Conservation (phyloP, 2,113 vertebrate species). For the Saccopteryx bilineata region DNA sequence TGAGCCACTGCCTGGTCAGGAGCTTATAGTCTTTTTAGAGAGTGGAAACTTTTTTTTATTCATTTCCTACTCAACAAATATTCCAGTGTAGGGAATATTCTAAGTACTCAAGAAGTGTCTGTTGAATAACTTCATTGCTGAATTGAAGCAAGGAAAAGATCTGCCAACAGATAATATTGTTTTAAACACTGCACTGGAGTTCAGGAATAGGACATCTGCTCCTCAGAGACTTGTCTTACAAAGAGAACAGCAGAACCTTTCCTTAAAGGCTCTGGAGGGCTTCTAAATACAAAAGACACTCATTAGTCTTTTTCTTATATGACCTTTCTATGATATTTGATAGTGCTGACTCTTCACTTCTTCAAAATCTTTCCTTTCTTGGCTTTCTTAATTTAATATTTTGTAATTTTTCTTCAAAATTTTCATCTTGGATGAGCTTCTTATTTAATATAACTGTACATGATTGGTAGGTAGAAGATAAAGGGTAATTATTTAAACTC, state of each 20-base stretch:
- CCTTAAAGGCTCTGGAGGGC: not conserved
- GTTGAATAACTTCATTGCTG: not conserved
- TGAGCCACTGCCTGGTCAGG: no score
- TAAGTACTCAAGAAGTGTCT: not conserved
- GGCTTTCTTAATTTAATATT: constrained; percentile 18
- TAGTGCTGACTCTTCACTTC: constrained; percentile 29
- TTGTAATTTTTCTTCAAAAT: not conserved
- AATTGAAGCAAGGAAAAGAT: not conserved
- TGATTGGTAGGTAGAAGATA: not conserved
- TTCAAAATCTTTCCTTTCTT: not conserved
- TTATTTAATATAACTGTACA: not conserved
- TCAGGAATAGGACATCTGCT: not conserved
- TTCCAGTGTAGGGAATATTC: not conserved
- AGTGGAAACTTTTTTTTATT: not conserved
- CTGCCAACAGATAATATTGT: not conserved
- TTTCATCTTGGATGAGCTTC: not conserved
- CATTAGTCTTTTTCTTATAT: constrained; percentile 15
- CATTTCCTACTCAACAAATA: not conserved
- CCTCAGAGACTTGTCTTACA: not conserved
- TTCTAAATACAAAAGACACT: not conserved
- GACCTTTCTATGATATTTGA: constrained; percentile 35
- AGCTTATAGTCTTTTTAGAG: not conserved
- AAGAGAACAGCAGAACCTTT: not conserved
- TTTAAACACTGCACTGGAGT: not conserved
- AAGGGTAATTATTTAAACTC: not conserved